Conservation (phyloP, 2,797 vertebrate genomes). For the Psittacula echo region DNA sequence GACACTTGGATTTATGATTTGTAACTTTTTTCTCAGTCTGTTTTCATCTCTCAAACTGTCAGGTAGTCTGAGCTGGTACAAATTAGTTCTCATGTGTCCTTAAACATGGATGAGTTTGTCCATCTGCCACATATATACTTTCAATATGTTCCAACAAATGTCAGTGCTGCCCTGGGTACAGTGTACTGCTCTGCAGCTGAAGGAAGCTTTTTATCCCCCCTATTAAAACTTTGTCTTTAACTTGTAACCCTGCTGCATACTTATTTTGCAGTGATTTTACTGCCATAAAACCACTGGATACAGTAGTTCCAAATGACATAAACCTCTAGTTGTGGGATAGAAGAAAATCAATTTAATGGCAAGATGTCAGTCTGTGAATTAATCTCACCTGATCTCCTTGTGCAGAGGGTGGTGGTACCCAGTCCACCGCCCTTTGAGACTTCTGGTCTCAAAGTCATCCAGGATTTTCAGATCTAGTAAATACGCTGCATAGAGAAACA, state of each 20-base stretch:
- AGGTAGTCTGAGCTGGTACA: background rate
- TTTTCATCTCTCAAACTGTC: background rate
- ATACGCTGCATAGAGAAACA: background rate
- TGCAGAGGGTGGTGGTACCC: rapidly evolving
- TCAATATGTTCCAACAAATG: slow-evolving; percentile 53
- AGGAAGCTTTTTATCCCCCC: background rate
- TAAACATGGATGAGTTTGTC: slow-evolving; percentile 10
- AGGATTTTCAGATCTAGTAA: background rate
- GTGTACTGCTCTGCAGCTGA: background rate
- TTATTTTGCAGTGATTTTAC: background rate
- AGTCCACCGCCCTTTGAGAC: background rate
- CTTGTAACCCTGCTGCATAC: background rate
- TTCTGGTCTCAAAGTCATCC: background rate
- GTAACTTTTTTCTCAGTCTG: background rate
- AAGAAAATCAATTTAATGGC: background rate
- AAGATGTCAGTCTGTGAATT: background rate
- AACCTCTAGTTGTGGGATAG: background rate
- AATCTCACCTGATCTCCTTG: rapidly evolving
- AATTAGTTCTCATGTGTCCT: background rate
- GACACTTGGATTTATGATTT: background rate
- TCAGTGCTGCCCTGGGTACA: background rate
- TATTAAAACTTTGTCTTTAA: background rate
- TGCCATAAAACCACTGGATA: background rate
- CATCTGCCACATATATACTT: slow-evolving; percentile 15
- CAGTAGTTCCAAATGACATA: background rate